phyloP scores from a whole-genome alignment of 2,888 invertebrate genomes.

The Aquatica leii region DNA sequence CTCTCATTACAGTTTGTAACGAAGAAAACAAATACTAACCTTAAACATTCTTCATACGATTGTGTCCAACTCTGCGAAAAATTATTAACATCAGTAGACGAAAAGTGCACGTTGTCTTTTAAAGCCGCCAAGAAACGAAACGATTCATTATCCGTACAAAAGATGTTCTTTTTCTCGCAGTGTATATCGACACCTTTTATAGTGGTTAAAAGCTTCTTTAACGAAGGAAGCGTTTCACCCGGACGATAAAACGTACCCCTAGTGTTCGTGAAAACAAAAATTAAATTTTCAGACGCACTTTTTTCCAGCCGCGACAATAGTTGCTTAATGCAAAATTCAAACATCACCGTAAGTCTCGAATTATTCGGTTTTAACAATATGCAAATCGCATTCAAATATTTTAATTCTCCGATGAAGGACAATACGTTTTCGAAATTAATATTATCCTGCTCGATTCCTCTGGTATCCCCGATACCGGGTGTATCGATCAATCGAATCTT shows the following conservation, averaged over 20 bases:
- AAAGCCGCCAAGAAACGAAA: conserved; percentile 52
- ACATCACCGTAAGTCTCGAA: conserved; percentile 48
- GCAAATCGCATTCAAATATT: conserved; percentile 48
- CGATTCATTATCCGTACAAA: conserved; percentile 56
- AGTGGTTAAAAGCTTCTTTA: conserved; percentile 46
- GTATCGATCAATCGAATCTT: conserved; percentile 54
- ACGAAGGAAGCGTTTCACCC: conserved; percentile 49
- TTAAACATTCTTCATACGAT: conserved; percentile 45
- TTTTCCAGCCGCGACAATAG: conserved; percentile 54
- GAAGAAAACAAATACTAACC: conserved; percentile 36
- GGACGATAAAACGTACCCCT: conserved; percentile 49
- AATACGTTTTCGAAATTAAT: conserved; percentile 45
- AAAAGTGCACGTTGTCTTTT: conserved; percentile 44
- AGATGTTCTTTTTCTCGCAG: conserved; percentile 49
- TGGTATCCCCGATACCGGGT: conserved; percentile 51
- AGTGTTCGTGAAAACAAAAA: conserved; percentile 55
- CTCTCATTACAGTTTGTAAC: too few species aligned
- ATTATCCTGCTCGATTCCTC: conserved; percentile 41
- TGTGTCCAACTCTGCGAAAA: conserved; percentile 46
- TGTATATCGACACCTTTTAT: conserved; percentile 42
- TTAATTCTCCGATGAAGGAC: conserved; percentile 48
- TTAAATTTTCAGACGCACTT: conserved; percentile 52
- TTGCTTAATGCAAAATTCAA: conserved; percentile 54
- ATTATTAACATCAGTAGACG: conserved; percentile 30
- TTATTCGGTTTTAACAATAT: conserved; percentile 52